Conservation (phyloP, 2,888 invertebrate species). For the Mallateleia sp. region DNA sequence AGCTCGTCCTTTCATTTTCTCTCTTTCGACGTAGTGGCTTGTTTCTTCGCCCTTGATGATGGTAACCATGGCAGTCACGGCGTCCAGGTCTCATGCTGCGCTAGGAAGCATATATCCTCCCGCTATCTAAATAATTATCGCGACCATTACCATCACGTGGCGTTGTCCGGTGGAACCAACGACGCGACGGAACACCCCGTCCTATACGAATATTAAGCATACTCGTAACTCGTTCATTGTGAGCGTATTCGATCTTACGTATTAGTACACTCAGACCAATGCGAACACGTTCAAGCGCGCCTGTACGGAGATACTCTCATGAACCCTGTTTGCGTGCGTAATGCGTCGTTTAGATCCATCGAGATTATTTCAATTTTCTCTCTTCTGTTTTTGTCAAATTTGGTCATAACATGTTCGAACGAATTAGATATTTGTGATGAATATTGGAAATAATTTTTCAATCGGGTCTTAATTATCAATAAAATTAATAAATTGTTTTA, state of each 20-base stretch:
- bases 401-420: conserved; percentile 3
- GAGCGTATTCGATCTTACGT: conserved; percentile 62
- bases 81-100: conserved; percentile 86
- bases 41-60: conserved; percentile 72
- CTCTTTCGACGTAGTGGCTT: conserved; percentile 60
- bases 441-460: no score
- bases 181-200: conserved; percentile 83
- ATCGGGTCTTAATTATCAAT: no score
- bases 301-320: conserved; percentile 42
- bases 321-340: conserved; percentile 59
- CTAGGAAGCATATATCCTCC: conserved; percentile 88
- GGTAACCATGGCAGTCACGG: conserved; percentile 84
- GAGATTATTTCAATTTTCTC: conserved; percentile 57
- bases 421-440: conserved; percentile 8
- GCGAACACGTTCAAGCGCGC: conserved; percentile 17
- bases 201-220: conserved; percentile 85
- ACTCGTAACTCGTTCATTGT: conserved; percentile 69
- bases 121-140: conserved; percentile 89
- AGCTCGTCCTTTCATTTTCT: conserved; percentile 51
- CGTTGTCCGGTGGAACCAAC: conserved; percentile 86
- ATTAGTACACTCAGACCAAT: conserved; percentile 43
- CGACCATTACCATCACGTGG: conserved; percentile 88
- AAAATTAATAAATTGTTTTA: no score
- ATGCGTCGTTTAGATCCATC: conserved; percentile 40
- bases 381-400: conserved; percentile 37